Evolutionary conservation across 2,888 invertebrate genomes (phyloP).

Genomic region (Phortica magna): DNA sequence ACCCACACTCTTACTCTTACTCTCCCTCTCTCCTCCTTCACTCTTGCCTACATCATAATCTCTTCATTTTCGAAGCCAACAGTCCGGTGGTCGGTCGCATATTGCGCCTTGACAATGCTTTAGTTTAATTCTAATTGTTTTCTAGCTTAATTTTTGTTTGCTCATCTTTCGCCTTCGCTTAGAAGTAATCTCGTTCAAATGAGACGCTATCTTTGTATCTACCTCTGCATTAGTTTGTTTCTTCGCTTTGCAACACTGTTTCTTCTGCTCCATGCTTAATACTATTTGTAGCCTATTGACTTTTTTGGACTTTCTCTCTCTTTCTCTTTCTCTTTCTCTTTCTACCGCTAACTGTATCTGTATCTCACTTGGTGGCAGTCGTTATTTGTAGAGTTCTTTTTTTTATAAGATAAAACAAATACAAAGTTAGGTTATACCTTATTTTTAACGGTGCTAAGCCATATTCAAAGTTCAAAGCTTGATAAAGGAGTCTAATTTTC

Average conservation of each 20-base stretch:
- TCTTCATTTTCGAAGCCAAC: slow-evolving; percentile 39
- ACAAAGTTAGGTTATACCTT: slow-evolving; percentile 60
- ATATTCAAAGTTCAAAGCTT: slow-evolving; percentile 62
- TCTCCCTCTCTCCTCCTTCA: too few species aligned
- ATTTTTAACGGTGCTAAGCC: slow-evolving; percentile 69
- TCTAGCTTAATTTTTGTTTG: slow-evolving; percentile 24
- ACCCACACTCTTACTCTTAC: too few species aligned
- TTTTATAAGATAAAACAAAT: slow-evolving; percentile 27
- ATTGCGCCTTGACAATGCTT: slow-evolving; percentile 11
- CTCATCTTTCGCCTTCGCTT: not conserved
- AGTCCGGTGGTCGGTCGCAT: slow-evolving; percentile 21
- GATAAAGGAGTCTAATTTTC: slow-evolving; percentile 22
- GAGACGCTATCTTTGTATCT: not conserved
- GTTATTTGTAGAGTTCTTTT: slow-evolving; percentile 40
- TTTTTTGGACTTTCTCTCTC: not conserved
- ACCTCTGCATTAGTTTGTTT: not conserved
- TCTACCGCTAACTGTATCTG: not conserved
- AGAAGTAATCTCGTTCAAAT: not conserved
- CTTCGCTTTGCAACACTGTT: not conserved
- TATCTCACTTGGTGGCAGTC: slow-evolving; percentile 58
- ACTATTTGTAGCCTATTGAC: too few species aligned
- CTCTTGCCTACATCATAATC: too few species aligned
- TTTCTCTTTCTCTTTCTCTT: not conserved
- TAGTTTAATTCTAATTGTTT: slow-evolving; percentile 27
- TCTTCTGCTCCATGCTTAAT: too few species aligned